Evolutionary conservation across 2,888 invertebrate species (phyloP).

Genomic region (Thysanoteuthis rhombus): DNA sequence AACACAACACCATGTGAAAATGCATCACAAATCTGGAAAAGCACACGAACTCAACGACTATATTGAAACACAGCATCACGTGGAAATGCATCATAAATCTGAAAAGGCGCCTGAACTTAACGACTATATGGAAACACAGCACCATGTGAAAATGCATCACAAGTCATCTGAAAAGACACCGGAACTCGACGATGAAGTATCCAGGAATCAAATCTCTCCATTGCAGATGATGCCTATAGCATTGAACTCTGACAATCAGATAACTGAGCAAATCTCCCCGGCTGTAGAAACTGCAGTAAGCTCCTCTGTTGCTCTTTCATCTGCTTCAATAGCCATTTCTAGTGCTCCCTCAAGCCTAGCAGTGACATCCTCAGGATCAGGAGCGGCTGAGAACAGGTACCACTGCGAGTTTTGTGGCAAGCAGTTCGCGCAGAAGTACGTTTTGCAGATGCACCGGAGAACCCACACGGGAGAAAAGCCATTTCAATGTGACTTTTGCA

Average conservation of each 20-base stretch:
- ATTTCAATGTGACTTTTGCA: conserved; percentile 12
- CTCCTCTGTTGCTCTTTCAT: not conserved
- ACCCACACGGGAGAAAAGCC: not conserved
- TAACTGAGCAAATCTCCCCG: not conserved
- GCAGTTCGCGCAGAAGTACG: conserved; percentile 18
- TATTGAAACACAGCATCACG: too few relatives aligned
- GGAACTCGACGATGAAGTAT: not conserved
- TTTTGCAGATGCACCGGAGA: conserved; percentile 15
- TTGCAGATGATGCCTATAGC: not conserved
- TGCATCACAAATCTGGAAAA: too few relatives aligned
- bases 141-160: not conserved
- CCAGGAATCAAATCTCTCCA: not conserved
- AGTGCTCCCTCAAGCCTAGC: not conserved
- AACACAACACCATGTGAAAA: too few relatives aligned
- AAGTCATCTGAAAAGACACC: not conserved
- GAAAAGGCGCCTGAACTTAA: not conserved
- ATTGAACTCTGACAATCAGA: not conserved
- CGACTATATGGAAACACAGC: not conserved
- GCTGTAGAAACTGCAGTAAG: not conserved
- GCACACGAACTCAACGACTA: too few relatives aligned
- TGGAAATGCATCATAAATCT: too few relatives aligned
- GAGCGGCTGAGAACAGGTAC: not conserved
- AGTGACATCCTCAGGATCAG: not conserved
- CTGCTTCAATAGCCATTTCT: not conserved
- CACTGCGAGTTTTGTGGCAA: conserved; percentile 22